A percentile compares a stretch with the other conserved stretches of the same genome.
Evolutionary conservation across 30 jellyfish, hydroid and myxozoan genomes (phyloP).

Genomic region (Hydractinia echinata): DNA sequence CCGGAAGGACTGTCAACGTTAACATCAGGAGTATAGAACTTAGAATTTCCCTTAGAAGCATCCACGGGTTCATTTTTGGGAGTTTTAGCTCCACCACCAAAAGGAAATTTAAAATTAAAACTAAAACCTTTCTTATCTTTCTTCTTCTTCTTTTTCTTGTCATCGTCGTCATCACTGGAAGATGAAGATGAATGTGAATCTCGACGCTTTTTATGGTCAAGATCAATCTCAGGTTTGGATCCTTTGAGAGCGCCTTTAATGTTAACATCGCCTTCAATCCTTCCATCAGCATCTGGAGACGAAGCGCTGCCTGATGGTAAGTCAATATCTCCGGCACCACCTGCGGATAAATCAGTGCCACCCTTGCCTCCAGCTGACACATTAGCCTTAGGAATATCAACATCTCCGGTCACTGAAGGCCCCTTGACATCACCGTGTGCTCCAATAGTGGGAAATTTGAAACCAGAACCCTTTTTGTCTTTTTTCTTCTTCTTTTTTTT

Average conservation of each 20-base stretch:
- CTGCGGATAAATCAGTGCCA: neutral
- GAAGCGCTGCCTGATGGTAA: neutral
- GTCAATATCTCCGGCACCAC: neutral
- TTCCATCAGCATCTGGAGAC: no score
- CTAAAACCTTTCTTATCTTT: slow-evolving; percentile 25
- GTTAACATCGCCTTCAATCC: neutral
- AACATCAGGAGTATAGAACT: neutral
- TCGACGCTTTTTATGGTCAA: neutral
- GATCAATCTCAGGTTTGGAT: neutral
- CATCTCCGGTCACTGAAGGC: slow-evolving; percentile 13
- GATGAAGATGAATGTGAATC: slow-evolving; percentile 15
- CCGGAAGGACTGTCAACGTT: slow-evolving; percentile 19
- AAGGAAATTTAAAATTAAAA: neutral
- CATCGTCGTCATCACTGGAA: slow-evolving; percentile 18
- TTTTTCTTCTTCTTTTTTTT: neutral
- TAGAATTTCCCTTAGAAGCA: neutral
- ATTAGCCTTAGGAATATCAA: neutral
- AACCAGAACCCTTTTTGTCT: slow-evolving; percentile 2
- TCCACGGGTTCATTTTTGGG: neutral
- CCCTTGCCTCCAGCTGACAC: neutral
- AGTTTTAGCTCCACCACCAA: neutral
- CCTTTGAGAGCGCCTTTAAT: neutral
- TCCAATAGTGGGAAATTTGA: slow-evolving; percentile 7
- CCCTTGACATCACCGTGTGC: neutral
- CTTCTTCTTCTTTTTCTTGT: slow-evolving; percentile 16